These are phyloP conservation scores for Autographa gamma DNA, from an alignment of 2,888 invertebrate species.

Conservation along the genomic window DNA sequence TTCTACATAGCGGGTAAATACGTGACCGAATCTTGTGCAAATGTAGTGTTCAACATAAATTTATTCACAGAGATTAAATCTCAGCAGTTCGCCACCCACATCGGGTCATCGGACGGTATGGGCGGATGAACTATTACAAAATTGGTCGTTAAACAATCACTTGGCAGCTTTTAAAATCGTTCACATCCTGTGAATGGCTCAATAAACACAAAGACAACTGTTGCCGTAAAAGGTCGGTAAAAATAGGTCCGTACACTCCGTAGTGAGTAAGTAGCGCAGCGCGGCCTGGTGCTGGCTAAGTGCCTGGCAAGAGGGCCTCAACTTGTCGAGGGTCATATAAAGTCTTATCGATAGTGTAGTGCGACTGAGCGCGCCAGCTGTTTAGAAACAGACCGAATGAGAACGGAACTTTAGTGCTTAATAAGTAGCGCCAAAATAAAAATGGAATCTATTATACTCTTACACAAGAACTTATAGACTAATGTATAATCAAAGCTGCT, in stretches of 20 bases:
- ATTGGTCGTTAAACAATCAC: constrained; percentile 42
- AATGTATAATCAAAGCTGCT: not conserved
- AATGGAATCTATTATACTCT: not conserved
- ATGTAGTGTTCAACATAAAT: constrained; percentile 17
- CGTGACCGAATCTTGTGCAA: constrained; percentile 6
- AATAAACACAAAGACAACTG: constrained; percentile 39
- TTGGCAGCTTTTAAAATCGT: constrained; percentile 31
- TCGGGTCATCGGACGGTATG: constrained; percentile 48
- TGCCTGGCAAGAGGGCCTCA: constrained; percentile 45
- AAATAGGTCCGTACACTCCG: constrained; percentile 38
- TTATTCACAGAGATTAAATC: constrained; percentile 22
- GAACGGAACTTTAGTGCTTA: constrained; percentile 35
- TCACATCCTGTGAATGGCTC: constrained; percentile 34
- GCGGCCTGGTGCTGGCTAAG: constrained; percentile 49
- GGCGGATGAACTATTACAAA: constrained; percentile 51
- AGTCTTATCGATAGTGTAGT: constrained; percentile 32
- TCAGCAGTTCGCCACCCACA: constrained; percentile 31
- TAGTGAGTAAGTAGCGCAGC: constrained; percentile 36
- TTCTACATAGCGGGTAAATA: not conserved
- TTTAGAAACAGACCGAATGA: constrained; percentile 37
- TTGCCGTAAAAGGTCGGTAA: constrained; percentile 30
- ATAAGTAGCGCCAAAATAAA: not conserved
- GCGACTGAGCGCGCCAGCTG: constrained; percentile 31
- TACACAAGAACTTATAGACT: not conserved
- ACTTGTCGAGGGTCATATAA: constrained; percentile 32